Conservation (phyloP, 2,888 invertebrate genomes). For the Marasmarcha lunaedactyla region DNA sequence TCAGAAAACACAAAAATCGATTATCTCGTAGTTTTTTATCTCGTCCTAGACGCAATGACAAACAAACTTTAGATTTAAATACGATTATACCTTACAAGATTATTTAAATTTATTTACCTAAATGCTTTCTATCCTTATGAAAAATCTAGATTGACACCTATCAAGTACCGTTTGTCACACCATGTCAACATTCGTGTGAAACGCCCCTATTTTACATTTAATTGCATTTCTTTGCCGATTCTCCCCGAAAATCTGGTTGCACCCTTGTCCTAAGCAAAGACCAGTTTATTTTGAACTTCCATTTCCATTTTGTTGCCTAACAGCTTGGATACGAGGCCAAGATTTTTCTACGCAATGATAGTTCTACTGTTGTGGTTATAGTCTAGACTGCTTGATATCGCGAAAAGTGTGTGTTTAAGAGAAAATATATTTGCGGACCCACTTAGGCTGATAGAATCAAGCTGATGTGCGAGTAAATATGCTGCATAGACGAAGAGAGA, state of each 20-base stretch:
- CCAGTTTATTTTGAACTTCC: conserved; percentile 24
- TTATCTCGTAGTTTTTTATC: too few relatives aligned
- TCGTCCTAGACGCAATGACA: too few relatives aligned
- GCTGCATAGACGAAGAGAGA: too few relatives aligned
- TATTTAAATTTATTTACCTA: too few relatives aligned
- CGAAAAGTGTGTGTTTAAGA: conserved; percentile 46
- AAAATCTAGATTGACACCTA: conserved; percentile 36
- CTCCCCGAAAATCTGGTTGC: conserved; percentile 61
- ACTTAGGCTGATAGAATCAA: conserved; percentile 36
- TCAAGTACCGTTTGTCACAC: conserved; percentile 48
- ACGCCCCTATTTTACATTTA: conserved; percentile 68
- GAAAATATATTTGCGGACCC: conserved; percentile 45
- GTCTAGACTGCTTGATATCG: conserved; percentile 55
- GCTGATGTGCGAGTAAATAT: neutral
- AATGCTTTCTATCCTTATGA: conserved; percentile 7
- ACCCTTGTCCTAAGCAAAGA: conserved; percentile 43
- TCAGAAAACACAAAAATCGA: too few relatives aligned
- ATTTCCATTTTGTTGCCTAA: conserved; percentile 7
- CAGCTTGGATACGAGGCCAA: neutral
- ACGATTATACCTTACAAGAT: too few relatives aligned
- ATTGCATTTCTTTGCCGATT: conserved; percentile 68
- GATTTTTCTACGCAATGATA: conserved; percentile 8
- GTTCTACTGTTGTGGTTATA: conserved; percentile 24
- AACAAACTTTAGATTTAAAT: too few relatives aligned
- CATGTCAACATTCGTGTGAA: conserved; percentile 62